Percentiles rank a stretch among this genome's conserved stretches.
These are phyloP conservation scores for Psophia crepitans DNA, from an alignment of 2,113 vertebrate genomes.

Conservation along the genomic window DNA sequence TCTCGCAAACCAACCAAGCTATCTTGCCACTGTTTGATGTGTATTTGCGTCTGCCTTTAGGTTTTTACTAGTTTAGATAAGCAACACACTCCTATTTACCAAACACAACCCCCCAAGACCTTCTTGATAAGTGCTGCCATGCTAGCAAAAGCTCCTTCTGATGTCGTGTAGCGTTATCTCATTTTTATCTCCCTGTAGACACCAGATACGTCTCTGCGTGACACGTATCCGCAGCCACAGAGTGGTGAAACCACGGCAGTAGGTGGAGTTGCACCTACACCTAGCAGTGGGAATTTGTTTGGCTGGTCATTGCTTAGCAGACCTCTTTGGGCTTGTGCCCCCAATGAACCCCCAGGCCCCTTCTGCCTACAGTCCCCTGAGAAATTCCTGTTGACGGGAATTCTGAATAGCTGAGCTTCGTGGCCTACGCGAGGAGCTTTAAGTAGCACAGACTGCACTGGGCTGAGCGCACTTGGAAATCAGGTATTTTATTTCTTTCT, in stretches of 20 bases:
- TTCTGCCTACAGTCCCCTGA: not conserved
- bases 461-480: not conserved
- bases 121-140: not conserved
- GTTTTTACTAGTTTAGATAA: not conserved
- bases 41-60: not conserved
- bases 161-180: not conserved
- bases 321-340: not conserved
- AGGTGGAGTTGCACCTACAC: not conserved
- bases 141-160: not conserved
- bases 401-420: not conserved
- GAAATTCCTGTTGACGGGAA: not conserved
- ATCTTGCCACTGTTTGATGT: not conserved
- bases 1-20: not conserved
- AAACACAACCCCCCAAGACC: not conserved
- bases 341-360: accelerated
- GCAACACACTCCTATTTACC: not conserved
- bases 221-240: not conserved
- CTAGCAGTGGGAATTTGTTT: not conserved
- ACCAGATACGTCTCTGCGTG: not conserved
- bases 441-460: not conserved
- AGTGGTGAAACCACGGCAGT: not conserved
- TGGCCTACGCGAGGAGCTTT: accelerated
- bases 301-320: not conserved
- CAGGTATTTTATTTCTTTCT: not conserved
- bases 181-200: not conserved